Base-by-base conservation (phyloP, 2,888 invertebrate species). In the Cephalotes varians region DNA sequence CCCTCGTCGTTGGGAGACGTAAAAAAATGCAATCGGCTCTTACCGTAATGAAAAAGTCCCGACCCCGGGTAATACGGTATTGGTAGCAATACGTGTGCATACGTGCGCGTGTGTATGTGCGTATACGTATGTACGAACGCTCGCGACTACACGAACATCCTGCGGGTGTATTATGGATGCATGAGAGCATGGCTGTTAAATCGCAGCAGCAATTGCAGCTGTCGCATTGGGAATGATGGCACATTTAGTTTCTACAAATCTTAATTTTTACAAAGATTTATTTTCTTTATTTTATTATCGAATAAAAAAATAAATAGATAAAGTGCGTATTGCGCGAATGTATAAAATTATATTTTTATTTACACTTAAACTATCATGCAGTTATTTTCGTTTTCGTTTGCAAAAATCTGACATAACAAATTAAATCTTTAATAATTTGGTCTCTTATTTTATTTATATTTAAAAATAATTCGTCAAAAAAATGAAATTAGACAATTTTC, bases 11-110 rank as follows among this genome's bases (percentile, higher is more conserved):
- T 87, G 88, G 86, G 91, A 92, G 91, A 93, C 91, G 91, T 93
- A 94, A 94, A 94, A 89, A 94, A 94, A 94, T 93, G 94, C 94
- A 94, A 94, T 94, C 94, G 94, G 93, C 94, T 94, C 93, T 94
- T 94, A 93, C 92, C 91, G 92, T 94, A 94, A 94, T 94, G 94
- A 94, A 94, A 94, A 93, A 90, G 87, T 89, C 90, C 90, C 87
- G 91, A 88, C 91, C 90, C 92, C 88, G 89, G 87, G 89, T 92
- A 92, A 93, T 93, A 92, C 91, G 90, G 85, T 85, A 62, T 56
- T 56, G 71, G 77, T 80, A 83, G 85, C 69, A 49, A 21, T 65
- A 80, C 80, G 84, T 69, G 76, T 83, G 83, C 72, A 82, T 56
- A 44, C 54, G 15, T 40, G 44, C 21, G 60, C 10, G 28, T 15